A percentile compares a stretch with the other conserved stretches of the same genome.
Evolutionary conservation across 2,888 invertebrate genomes (phyloP).

Genomic region (Trissonchulus latispiculum): DNA sequence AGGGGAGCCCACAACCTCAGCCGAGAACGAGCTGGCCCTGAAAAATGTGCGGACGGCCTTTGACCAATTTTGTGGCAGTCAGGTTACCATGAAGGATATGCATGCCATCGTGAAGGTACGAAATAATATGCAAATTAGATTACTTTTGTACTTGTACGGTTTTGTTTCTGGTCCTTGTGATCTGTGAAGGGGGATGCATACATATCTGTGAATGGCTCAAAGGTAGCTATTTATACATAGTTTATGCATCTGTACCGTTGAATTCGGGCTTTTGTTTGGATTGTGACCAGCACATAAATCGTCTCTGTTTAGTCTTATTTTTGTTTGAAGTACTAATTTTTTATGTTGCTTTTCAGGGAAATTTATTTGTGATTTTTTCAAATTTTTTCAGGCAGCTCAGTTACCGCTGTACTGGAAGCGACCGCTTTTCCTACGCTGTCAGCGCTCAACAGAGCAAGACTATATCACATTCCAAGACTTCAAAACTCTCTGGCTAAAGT

Average conservation of each 20-base stretch:
- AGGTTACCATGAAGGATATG: background rate
- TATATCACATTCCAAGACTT: constrained; percentile 18
- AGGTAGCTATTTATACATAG: too few relatives aligned
- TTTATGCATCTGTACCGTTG: too few relatives aligned
- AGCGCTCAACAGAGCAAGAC: background rate
- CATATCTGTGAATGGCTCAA: too few relatives aligned
- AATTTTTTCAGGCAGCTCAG: constrained; percentile 64
- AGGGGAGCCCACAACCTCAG: constrained; percentile 3
- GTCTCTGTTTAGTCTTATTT: too few relatives aligned
- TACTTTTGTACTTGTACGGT: too few relatives aligned
- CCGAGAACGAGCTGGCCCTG: constrained; percentile 8
- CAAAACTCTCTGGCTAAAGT: constrained; percentile 11
- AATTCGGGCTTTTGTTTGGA: too few relatives aligned
- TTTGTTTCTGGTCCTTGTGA: too few relatives aligned
- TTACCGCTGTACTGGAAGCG: constrained; percentile 90
- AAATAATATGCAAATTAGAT: too few relatives aligned
- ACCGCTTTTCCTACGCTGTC: constrained; percentile 64
- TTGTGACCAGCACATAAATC: too few relatives aligned
- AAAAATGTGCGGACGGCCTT: constrained; percentile 8
- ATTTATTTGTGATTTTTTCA: constrained; percentile 13
- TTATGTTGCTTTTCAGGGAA: too few relatives aligned
- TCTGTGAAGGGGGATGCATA: too few relatives aligned
- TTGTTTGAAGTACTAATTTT: too few relatives aligned
- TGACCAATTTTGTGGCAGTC: constrained; percentile 2
- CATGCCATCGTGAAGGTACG: background rate